Evolutionary conservation across 2,113 vertebrate species (phyloP).

Genomic region (Miniopterus natalensis): DNA sequence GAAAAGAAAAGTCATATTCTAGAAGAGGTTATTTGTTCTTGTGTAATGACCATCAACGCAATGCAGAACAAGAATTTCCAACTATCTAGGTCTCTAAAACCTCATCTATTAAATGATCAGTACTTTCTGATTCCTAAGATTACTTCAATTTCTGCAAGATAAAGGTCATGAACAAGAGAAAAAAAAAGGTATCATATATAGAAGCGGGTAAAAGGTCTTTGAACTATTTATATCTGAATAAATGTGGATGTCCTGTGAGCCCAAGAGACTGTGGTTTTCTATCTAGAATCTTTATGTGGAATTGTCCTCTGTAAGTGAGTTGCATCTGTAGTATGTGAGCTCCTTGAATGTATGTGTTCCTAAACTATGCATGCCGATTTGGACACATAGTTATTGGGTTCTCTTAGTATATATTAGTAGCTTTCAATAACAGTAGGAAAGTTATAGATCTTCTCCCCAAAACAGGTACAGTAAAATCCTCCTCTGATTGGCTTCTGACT

Average conservation of each 20-base stretch:
- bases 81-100: background rate
- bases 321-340: background rate
- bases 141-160: background rate
- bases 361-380: background rate
- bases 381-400: background rate
- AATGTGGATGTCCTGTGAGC: background rate
- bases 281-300: background rate
- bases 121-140: background rate
- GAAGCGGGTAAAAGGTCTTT: conserved; percentile 18
- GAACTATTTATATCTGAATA: conserved; percentile 11
- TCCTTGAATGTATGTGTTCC: background rate
- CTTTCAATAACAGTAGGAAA: background rate
- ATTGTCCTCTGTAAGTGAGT: background rate
- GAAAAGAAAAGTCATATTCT: background rate
- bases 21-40: background rate
- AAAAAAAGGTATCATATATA: background rate
- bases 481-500: background rate
- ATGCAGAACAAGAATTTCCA: background rate
- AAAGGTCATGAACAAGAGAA: background rate
- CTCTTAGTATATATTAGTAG: background rate
- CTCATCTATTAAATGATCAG: background rate
- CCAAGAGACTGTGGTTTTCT: background rate
- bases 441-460: background rate
- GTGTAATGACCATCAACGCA: background rate
- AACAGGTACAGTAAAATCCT: background rate